Evolutionary conservation across 1,140 invertebrate genomes (phyloP), one percentile per base, ranked within the genome.

Genomic region (Apocrypta bakeri): DNA sequence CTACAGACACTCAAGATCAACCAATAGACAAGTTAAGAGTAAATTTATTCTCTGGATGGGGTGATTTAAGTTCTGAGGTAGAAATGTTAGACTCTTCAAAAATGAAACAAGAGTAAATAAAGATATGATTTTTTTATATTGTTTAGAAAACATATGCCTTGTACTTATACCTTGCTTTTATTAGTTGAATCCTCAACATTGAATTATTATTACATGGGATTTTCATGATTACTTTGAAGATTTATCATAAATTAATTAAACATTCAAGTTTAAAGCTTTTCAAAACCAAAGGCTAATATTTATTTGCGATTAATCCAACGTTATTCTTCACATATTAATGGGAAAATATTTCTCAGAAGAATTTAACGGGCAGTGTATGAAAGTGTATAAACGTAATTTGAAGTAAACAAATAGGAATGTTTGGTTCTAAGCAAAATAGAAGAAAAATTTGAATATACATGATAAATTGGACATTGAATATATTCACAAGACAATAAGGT

Each of bases 11-110:
- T 76, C 87, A 86, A 63, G 87, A 90, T 66, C 61, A 73, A 75
- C 84, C 81, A 42, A 91, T 91, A 3, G 89, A 89, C 77, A 92
- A 90, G 86, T 85, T 92, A 73, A 87, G 89, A 77, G 87, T 91
- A 25, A 92, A 92, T 86, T 87, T 91, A 33, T 92, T 91, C 80
- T 90, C 90, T 8, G 86, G 87, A 0, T 92, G 91, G 91, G 87
- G 89, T 74, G 90, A 92, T 42, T 90, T 92, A 88, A 91, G 89
- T 66, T 91, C 92, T 21, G 92, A 93, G 89, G 90, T 93, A 7
- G 92, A 93, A 88, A 93, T 93, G 92, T 83, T 91, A 56, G 92
- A 93, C 87, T 91, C 92, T 2, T 92, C 91, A 0, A 91, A 89
- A 3, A 89, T 90, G 2, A 90, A 90, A 69, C 91, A 91, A 85